Base-by-base conservation (phyloP, 2,888 invertebrate species). In the Erpobdella octoculata region DNA sequence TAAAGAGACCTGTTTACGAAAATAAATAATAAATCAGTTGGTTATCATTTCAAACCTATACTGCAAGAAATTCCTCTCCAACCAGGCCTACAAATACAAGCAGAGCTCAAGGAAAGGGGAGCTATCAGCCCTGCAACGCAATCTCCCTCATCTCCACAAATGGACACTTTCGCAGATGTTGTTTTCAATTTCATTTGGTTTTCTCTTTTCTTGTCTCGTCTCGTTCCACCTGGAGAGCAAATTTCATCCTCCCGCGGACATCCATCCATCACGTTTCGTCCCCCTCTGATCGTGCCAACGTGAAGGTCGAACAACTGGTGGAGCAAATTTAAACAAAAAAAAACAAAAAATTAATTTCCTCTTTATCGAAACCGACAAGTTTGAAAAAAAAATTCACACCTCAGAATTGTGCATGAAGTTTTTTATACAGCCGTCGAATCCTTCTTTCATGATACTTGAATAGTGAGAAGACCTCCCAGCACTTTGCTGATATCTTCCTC, bases 371-470 rank as follows among this genome's bases (percentile, higher is more conserved):
- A 48, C 48, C 18, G 25, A 5, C 48, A 5, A 48, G 18, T 46
- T 53, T 6, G 53, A 53, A 28, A 41, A 31, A 6, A 65, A n/a
- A 8, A 67, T 36, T 31, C 78, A 74, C 74, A 85, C 84, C 81
- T 83, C 80, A 79, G 94, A 94, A 81, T 98, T 96, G 81, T 97
- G 94, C 80, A 94, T 89, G 66, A 98, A 86, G 83, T 98, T 95
- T 78, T 92, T 87, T 74, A 98, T 91, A 84, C 98, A 98, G 15
- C 98, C 98, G 80, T 92, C 91, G 82, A 97, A 96, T 31, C 91
- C 91, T 84, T 91, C 90, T 9, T 73, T 59, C 4, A 75, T 76
- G 31, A 79, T 75, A 33, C 75, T 58, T 4, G 66, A 62, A 0
- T 78, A 28, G 28, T 25, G 28, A n/a, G 12, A 25, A 2, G 53